Evolutionary conservation across 2,797 vertebrate species (phyloP).

Genomic region (Numenius phaeopus): DNA sequence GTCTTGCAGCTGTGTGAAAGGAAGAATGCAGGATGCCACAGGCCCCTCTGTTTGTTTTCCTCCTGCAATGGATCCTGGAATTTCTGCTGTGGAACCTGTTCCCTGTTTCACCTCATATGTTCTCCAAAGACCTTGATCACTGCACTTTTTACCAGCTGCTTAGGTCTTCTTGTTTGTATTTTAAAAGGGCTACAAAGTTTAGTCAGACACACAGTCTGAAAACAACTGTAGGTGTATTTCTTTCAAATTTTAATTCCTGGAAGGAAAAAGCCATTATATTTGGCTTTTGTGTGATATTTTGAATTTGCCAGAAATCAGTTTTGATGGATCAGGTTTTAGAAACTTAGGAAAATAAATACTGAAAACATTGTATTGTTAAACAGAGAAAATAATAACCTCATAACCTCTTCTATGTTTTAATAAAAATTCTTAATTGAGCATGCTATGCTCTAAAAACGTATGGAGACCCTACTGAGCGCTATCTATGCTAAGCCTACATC

Average conservation of each 20-base stretch:
- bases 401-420: neutral
- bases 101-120: neutral
- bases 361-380: neutral
- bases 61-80: neutral
- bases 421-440: neutral
- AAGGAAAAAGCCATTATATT: neutral
- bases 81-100: neutral
- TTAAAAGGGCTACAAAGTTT: neutral
- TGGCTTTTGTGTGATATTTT: neutral
- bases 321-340: neutral
- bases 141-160: neutral
- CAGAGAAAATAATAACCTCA: neutral
- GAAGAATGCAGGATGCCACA: neutral
- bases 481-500: fast-evolving
- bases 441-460: neutral
- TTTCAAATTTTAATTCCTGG: neutral
- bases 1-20: neutral
- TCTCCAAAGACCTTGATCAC: neutral
- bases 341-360: neutral
- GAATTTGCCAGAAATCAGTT: neutral
- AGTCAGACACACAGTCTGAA: neutral
- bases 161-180: neutral
- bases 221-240: neutral
- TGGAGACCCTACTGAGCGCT: neutral
- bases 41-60: neutral